Evolutionary conservation across 92 coral and sea anemone species (phyloP), one percentile per base, ranked within the genome.

Genomic region (Diadumene lineata): DNA sequence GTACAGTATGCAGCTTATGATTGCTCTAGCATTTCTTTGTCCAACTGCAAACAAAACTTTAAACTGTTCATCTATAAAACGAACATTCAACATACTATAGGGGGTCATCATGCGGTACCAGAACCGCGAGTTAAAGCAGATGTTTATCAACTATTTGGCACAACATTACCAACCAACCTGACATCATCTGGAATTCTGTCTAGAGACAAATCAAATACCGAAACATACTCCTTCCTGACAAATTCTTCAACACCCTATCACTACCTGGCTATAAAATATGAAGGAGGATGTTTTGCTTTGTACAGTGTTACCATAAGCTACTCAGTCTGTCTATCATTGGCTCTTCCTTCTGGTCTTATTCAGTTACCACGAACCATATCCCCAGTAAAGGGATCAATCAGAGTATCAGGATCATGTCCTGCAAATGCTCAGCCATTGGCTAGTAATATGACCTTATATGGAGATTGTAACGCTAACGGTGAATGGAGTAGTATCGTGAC

Each of bases 401-500:
- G 43, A 25, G 76, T 86, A 19, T 43, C 29, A 44, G 90, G 86
- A 29, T 46, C 28, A 58, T 88, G 90, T 58, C 55, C 32, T 15
- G 79, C 50, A 7, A 51, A 88, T 65, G 55, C 90, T 10, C 33
- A 61, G 38, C 11, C 33, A 25, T 61, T 61, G 33, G 66, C 38
- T 61, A 22, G 26, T 21, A 53, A 16, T 53, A 23, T 21, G 10
- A 53, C 58, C 58, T 53, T 53, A 53, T 70, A 77, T 33, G 93
- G 91, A 17, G 66, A 62, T 60, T 88, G 93, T 77, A 34, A 64
- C 18, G 66, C 74, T 34, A 43, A 70, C 72, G 93, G 93, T 21
- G 74, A 66, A 25, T 88, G 93, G 93, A 30, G 72, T 48, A 73
- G 58, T 21, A 34, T 34, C 30, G 56, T 25, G 80, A 62, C 63